A percentile compares a stretch with the other conserved stretches of the same genome.
These are phyloP conservation scores for Lasioglossum baleicum DNA, from an alignment of 1,140 invertebrate genomes.

Conservation along the genomic window DNA sequence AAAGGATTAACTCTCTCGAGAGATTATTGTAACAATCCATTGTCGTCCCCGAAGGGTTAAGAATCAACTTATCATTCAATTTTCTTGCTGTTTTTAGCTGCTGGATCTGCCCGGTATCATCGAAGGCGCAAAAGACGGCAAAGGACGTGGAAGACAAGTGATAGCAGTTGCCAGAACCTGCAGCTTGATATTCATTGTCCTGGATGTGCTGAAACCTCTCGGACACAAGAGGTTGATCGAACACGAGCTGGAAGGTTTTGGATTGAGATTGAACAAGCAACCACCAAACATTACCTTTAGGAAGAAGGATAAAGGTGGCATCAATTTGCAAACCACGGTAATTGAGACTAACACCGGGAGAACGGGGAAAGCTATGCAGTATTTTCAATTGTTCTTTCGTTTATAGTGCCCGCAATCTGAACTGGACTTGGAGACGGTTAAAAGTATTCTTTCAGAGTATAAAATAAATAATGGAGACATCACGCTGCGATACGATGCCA, in stretches of 20 bases:
- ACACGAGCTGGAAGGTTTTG: constrained; percentile 99
- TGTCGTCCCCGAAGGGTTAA: too few relatives aligned
- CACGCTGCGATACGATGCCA: constrained; percentile 96
- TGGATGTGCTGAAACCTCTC: constrained; percentile 98
- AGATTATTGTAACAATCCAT: too few relatives aligned
- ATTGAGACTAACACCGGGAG: constrained; percentile 62
- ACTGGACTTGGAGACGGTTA: constrained; percentile 96
- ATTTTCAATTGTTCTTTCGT: constrained; percentile 1
- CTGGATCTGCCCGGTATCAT: constrained; percentile 99
- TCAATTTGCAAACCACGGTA: constrained; percentile 94
- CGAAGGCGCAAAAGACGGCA: constrained; percentile 99
- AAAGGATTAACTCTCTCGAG: too few relatives aligned
- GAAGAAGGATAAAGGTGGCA: constrained; percentile 97
- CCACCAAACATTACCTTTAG: constrained; percentile 98
- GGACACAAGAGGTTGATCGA: constrained; percentile 98
- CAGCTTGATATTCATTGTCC: constrained; percentile 98
- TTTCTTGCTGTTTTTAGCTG: constrained; percentile 82
- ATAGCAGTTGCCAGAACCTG: constrained; percentile 99
- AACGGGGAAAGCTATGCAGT: constrained; percentile 72
- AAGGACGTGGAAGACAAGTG: constrained; percentile 98
- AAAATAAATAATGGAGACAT: constrained; percentile 99
- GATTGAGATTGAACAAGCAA: constrained; percentile 96
- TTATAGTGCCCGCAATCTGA: constrained; percentile 93
- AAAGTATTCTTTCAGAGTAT: constrained; percentile 98
- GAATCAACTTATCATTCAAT: background rate